Evolutionary conservation across 2,113 vertebrate genomes (phyloP).

Genomic region (Cettia cetti): DNA sequence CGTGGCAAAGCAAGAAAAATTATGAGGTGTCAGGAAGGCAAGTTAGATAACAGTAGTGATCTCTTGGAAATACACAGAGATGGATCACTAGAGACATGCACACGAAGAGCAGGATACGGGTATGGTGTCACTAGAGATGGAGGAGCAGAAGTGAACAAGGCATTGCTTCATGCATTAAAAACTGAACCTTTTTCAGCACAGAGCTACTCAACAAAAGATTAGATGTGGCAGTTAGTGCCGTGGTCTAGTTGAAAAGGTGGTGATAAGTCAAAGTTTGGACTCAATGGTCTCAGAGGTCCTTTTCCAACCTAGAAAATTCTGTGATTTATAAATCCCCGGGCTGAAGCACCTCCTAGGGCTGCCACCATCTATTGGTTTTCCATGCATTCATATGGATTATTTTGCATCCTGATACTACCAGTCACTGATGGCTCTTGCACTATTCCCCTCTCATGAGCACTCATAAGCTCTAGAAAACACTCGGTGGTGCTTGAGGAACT

Average conservation of each 20-base stretch:
- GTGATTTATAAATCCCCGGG: not conserved
- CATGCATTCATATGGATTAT: not conserved
- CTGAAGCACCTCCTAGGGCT: not conserved
- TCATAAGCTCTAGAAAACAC: not conserved
- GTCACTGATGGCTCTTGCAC: not conserved
- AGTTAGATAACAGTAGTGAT: not conserved
- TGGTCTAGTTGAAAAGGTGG: not conserved
- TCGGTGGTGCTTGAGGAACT: not conserved
- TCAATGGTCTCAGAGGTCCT: not conserved
- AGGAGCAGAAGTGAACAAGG: not conserved
- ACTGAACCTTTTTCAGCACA: not conserved
- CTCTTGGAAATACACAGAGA: not conserved
- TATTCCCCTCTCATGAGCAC: not conserved
- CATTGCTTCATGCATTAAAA: accelerated
- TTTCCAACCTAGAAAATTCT: not conserved
- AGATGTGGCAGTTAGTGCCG: accelerated
- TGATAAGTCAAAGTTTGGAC: not conserved
- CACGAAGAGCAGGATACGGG: not conserved
- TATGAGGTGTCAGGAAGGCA: not conserved
- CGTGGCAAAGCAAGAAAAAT: not conserved
- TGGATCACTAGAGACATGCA: not conserved
- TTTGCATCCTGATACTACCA: not conserved
- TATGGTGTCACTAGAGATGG: not conserved
- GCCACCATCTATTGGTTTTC: not conserved
- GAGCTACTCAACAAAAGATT: not conserved